Evolutionary conservation across 2,113 vertebrate genomes (phyloP).

Genomic region (Cygnus buccinator): DNA sequence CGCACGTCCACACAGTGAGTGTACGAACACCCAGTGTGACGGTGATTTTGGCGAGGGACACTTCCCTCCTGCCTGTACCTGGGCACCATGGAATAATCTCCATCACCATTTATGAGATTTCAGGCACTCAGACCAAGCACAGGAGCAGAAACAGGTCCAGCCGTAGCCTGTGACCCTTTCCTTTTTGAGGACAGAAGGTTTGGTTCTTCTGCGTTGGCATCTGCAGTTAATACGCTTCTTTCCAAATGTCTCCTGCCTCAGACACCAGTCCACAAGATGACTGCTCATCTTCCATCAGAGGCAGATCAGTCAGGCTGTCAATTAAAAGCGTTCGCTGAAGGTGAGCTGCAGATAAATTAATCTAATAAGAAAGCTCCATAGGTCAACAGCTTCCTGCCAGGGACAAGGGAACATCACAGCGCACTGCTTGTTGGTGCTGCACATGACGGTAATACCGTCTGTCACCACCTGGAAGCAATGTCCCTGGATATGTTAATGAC

Average conservation of each 20-base stretch:
- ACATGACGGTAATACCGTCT: neutral
- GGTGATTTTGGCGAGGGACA: neutral
- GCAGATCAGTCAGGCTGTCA: conserved; percentile 1
- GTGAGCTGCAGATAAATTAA: conserved; percentile 27
- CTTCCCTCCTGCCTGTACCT: neutral
- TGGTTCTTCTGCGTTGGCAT: neutral
- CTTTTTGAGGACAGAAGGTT: neutral
- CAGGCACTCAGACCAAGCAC: neutral
- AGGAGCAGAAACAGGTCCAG: neutral
- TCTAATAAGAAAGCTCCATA: conserved; percentile 40
- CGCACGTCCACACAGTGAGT: neutral
- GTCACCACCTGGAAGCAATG: neutral
- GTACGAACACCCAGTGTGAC: neutral
- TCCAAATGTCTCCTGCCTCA: neutral
- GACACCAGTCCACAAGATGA: neutral
- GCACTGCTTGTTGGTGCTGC: neutral
- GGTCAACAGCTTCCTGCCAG: conserved; percentile 22
- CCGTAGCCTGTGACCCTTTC: neutral
- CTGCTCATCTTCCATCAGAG: neutral
- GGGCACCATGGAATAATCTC: neutral
- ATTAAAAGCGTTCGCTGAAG: conserved; percentile 14
- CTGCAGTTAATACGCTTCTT: neutral
- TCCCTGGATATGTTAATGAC: neutral
- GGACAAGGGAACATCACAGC: neutral
- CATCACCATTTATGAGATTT: neutral